Evolutionary conservation across 2,797 vertebrate genomes (phyloP).

Genomic region (Molossus alvarezi): DNA sequence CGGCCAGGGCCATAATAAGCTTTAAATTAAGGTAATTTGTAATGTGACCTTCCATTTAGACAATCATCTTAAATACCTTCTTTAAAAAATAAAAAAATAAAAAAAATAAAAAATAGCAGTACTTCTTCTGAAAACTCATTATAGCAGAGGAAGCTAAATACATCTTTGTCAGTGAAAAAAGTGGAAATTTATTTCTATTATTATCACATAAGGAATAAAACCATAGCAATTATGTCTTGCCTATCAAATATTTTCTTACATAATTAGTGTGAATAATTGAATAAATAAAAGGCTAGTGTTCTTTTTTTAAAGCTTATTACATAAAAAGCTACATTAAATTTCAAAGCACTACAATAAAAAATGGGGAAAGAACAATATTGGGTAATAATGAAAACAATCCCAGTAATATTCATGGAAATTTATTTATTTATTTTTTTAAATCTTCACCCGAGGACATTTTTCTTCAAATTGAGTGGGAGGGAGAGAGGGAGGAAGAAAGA

Average conservation of each 20-base stretch:
- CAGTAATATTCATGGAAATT: constrained; percentile 42
- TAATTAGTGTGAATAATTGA: constrained; percentile 62
- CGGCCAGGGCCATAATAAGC: not conserved
- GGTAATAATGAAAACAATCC: constrained; percentile 42
- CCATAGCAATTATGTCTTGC: constrained; percentile 3
- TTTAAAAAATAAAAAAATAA: constrained; percentile 19
- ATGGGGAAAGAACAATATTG: not conserved
- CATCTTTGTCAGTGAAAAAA: constrained; percentile 23
- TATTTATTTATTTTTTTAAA: not conserved
- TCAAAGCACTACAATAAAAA: constrained; percentile 51
- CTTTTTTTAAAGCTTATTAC: constrained; percentile 40
- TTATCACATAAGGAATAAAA: constrained; percentile 6
- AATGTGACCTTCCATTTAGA: constrained; percentile 31
- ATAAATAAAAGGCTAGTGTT: constrained; percentile 16
- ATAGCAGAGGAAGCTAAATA: not conserved
- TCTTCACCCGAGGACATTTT: too few species aligned
- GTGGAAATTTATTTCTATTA: constrained; percentile 22
- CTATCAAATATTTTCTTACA: constrained; percentile 29
- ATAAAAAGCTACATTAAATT: constrained; percentile 59
- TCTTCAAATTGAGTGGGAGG: too few species aligned
- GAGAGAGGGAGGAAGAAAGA: too few species aligned
- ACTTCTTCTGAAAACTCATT: constrained; percentile 46
- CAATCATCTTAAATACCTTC: not conserved
- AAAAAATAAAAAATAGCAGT: constrained; percentile 17
- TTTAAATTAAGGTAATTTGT: constrained; percentile 39